Conservation (phyloP, 2,113 vertebrate genomes). For the Pogonocichla stellata region DNA sequence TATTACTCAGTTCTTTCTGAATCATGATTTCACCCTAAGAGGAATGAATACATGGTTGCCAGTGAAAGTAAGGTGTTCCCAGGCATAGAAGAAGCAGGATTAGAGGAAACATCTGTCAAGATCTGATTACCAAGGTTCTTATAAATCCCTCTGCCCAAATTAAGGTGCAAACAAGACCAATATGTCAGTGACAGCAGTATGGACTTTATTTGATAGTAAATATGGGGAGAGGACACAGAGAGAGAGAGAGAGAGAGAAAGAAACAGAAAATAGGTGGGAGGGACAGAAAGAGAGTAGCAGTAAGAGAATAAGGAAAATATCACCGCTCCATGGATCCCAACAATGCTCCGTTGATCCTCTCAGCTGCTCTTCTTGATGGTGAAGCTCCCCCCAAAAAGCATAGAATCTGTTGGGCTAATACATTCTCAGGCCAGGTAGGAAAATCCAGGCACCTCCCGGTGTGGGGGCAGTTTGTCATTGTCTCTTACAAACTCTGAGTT, state of each 20-base stretch:
- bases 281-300: background rate
- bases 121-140: background rate
- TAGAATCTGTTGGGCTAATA: no score
- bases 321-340: background rate
- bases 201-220: background rate
- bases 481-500: background rate
- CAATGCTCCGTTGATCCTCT: background rate
- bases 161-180: background rate
- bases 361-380: background rate
- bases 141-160: background rate
- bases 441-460: background rate
- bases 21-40: background rate
- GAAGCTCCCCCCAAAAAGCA: background rate
- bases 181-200: background rate
- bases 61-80: background rate
- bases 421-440: no score
- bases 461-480: background rate
- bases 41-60: background rate
- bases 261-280: background rate
- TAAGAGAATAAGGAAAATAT: background rate
- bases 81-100: background rate
- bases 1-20: background rate
- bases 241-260: background rate
- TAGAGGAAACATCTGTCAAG: background rate
- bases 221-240: background rate